Percentiles rank a stretch among this genome's conserved stretches.
Conservation (phyloP, 2,888 invertebrate species). For the Ametastegia equiseti region DNA sequence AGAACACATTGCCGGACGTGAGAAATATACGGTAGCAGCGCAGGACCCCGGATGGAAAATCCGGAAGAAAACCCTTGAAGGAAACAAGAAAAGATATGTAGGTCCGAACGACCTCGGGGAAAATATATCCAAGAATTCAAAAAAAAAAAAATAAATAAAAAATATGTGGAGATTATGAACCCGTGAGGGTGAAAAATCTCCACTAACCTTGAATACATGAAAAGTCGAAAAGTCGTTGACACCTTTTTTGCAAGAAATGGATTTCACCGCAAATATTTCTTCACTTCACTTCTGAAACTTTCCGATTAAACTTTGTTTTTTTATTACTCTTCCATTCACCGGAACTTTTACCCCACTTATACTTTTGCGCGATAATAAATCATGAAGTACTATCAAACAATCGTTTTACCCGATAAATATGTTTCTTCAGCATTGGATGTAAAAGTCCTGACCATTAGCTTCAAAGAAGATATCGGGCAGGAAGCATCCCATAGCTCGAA, state of each 20-base stretch:
- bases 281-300: neutral
- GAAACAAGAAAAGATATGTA: neutral
- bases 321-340: neutral
- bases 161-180: neutral
- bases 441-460: too few relatives aligned
- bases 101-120: neutral
- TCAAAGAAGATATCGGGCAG: too few relatives aligned
- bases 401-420: neutral
- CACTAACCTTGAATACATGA: neutral
- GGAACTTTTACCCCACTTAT: neutral
- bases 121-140: neutral
- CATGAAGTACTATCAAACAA: neutral
- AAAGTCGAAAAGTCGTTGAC: neutral
- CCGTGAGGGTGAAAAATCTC: neutral
- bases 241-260: neutral
- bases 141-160: too few relatives aligned
- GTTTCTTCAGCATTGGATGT: too few relatives aligned
- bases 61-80: neutral
- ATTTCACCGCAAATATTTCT: neutral
- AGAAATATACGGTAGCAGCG: neutral
- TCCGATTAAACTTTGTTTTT: neutral
- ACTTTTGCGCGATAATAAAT: neutral
- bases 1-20: neutral
- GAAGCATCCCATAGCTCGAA: too few relatives aligned
- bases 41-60: constrained; percentile 10